Evolutionary conservation across 2,797 vertebrate genomes (phyloP).

Genomic region (Microchirus variegatus): DNA sequence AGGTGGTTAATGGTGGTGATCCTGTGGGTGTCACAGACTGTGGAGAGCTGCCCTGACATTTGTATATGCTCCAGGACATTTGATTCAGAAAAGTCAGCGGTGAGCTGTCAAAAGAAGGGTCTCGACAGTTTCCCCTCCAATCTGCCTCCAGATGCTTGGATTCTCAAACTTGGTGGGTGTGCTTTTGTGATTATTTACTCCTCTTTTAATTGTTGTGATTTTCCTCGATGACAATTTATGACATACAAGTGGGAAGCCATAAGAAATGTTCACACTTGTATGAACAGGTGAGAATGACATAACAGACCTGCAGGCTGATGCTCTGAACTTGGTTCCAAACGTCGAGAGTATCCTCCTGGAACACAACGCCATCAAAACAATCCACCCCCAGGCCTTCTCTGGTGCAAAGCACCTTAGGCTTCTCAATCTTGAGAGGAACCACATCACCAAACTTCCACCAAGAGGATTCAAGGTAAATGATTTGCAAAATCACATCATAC

Average conservation of each 20-base stretch:
- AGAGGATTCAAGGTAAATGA: constrained; percentile 72
- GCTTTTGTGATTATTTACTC: neutral
- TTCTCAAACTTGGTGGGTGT: constrained; percentile 79
- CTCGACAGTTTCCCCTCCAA: constrained; percentile 70
- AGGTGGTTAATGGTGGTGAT: constrained; percentile 34
- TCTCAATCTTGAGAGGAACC: constrained; percentile 81
- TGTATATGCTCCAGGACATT: constrained; percentile 76
- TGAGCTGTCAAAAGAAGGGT: constrained; percentile 78
- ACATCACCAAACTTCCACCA: constrained; percentile 68
- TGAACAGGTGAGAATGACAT: constrained; percentile 79
- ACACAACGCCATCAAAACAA: constrained; percentile 76
- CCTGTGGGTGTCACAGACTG: constrained; percentile 40
- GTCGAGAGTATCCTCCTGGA: constrained; percentile 82
- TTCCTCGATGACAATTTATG: neutral
- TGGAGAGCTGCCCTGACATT: constrained; percentile 64
- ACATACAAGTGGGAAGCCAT: neutral
- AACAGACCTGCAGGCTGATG: constrained; percentile 68
- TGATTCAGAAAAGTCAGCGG: constrained; percentile 70
- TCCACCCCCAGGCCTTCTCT: constrained; percentile 77
- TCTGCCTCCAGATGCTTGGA: constrained; percentile 78
- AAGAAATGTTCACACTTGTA: constrained; percentile 1
- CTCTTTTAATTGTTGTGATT: neutral
- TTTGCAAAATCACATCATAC: neutral
- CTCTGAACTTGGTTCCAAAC: constrained; percentile 66
- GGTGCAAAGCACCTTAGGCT: constrained; percentile 77